Conservation (phyloP, 2,113 vertebrate species). For the Neotragus pygmaeus region DNA sequence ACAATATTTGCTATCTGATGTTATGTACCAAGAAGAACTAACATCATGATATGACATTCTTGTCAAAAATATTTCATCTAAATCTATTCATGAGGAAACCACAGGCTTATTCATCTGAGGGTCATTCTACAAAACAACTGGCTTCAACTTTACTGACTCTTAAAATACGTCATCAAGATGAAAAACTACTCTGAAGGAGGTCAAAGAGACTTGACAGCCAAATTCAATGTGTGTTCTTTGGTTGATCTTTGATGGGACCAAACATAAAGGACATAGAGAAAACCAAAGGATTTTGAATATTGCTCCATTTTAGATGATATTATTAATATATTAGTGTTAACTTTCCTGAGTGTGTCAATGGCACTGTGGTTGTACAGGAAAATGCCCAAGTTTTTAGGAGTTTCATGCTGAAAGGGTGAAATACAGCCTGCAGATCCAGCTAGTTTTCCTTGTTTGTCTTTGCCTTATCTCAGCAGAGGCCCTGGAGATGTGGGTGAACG, state of each 20-base stretch:
- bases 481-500: not conserved
- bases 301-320: not conserved
- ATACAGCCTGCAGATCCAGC: not conserved
- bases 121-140: not conserved
- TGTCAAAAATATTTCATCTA: not conserved
- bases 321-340: not conserved
- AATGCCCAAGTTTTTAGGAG: not conserved
- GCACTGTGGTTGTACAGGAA: not conserved
- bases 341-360: not conserved
- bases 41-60: not conserved
- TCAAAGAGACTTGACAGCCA: not conserved
- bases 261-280: not conserved
- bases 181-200: not conserved
- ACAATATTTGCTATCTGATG: not conserved
- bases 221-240: not conserved
- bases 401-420: not conserved
- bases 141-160: not conserved
- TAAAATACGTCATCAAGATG: not conserved
- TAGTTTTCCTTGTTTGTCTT: not conserved
- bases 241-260: not conserved
- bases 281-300: not conserved
- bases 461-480: not conserved
- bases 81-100: not conserved
- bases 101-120: not conserved
- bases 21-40: not conserved